Evolutionary conservation across 1,140 invertebrate species (phyloP), one percentile per base, ranked within the genome.

Genomic region (Sinonovacula constricta): DNA sequence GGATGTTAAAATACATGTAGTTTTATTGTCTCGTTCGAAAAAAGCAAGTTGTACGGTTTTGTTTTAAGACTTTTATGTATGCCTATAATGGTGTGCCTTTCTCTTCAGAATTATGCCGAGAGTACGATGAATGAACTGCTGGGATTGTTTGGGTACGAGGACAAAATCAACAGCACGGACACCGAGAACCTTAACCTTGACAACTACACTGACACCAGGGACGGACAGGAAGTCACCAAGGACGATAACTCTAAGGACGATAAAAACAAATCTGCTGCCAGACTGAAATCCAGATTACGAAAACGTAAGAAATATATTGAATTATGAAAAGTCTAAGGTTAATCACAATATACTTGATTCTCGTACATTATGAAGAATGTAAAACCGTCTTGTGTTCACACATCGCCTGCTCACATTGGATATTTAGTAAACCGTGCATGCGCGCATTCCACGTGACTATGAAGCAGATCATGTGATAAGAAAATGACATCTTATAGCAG

Each of bases 111-210:
- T 89, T 97, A 95, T 88, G 96, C 95, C 0, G 95, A 96, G 85
- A 95, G 95, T 39, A 95, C 96, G 7, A 97, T 97, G 95, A 97
- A 96, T 84, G 96, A 97, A 87, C 92, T 97, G 66, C 91, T 97
- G 12, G 95, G 96, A 49, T 96, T 95, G 94, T 97, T 97, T 89
- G 96, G 96, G 0, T 97, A 96, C 88, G 95, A 95, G 78, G 95
- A 95, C 80, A 94, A 94, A 83, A 92, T 94, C 24, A 93, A 93
- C 89, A 91, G 86, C 45, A 74, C 82, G 0, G 87, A 92, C 72
- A 89, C 90, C n/a, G 85, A 91, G 70, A 80, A 90, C 54, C 60
- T 91, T 14, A 88, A 91, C 45, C 81, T 91, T 18, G 70, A 88
- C 12, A 83, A 83, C 15, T 84, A 81, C 56, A 80, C 75, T 22